Evolutionary conservation across 1,140 invertebrate genomes (phyloP).

Genomic region (Drosophila auraria): DNA sequence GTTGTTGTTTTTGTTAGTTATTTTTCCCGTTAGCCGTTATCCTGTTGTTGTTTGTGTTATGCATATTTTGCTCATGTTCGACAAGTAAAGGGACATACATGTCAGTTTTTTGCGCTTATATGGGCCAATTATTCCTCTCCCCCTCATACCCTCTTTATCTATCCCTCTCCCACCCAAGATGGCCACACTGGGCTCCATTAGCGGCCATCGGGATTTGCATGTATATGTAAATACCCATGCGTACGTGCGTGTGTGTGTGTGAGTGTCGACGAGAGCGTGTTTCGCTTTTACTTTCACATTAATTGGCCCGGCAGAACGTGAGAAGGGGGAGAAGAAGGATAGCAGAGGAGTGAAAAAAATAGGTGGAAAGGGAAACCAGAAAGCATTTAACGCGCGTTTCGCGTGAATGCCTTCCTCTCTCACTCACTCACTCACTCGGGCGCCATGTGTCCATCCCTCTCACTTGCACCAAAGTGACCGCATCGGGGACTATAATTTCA

Average conservation of each 20-base stretch:
- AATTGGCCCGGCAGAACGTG: slow-evolving; percentile 37
- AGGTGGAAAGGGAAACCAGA: slow-evolving; percentile 29
- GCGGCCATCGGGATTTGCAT: slow-evolving; percentile 45
- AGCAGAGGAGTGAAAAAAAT: not conserved
- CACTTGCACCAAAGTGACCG: slow-evolving; percentile 21
- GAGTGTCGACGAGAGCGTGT: slow-evolving; percentile 1
- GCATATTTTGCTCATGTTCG: slow-evolving; percentile 73
- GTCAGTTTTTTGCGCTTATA: slow-evolving; percentile 48
- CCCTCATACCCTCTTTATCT: not conserved
- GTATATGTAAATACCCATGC: slow-evolving; percentile 3
- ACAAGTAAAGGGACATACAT: slow-evolving; percentile 75
- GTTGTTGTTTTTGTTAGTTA: slow-evolving; percentile 46
- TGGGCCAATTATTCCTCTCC: slow-evolving; percentile 27
- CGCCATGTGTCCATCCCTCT: not conserved
- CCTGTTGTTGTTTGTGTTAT: slow-evolving; percentile 33
- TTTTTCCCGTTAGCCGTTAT: slow-evolving; percentile 15
- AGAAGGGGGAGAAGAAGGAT: not conserved
- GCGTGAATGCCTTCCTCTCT: slow-evolving; percentile 49
- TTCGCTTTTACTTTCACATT: slow-evolving; percentile 64
- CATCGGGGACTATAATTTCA: slow-evolving; percentile 28
- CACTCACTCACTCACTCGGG: not conserved
- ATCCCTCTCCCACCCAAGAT: slow-evolving; percentile 40
- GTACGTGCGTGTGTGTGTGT: not conserved
- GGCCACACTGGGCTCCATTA: slow-evolving; percentile 49
- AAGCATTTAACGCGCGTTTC: slow-evolving; percentile 71